Conservation (phyloP, 92 coral and sea anemone species). For the Phenganax subtilis region DNA sequence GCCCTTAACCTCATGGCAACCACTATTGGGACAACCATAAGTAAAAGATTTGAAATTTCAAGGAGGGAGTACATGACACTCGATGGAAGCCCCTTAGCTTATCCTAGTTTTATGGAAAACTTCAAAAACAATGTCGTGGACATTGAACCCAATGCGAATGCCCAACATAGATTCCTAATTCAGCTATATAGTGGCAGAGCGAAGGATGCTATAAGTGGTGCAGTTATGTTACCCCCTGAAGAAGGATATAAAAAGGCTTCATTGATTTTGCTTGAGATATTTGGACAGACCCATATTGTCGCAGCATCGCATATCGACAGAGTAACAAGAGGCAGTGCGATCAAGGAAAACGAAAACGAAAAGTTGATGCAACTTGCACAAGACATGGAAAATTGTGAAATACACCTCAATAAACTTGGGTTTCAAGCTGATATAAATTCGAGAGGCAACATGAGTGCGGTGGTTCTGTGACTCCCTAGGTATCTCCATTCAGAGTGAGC, state of each 20-base stretch:
- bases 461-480: no score
- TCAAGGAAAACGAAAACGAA: slow-evolving; percentile 2
- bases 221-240: slow-evolving; percentile 23
- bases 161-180: slow-evolving; percentile 14
- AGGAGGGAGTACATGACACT: slow-evolving; percentile 27
- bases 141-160: slow-evolving; percentile 9
- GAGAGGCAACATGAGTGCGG: no score
- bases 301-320: slow-evolving; percentile 25
- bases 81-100: background rate
- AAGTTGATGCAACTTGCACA: background rate
- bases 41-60: slow-evolving; percentile 19
- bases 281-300: slow-evolving; percentile 24
- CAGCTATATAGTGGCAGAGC: slow-evolving; percentile 23
- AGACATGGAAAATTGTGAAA: slow-evolving; percentile 7
- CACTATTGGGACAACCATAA: slow-evolving; percentile 26
- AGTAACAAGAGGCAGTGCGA: background rate
- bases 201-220: slow-evolving; percentile 28
- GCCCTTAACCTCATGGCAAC: slow-evolving; percentile 23
- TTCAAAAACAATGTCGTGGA: slow-evolving; percentile 22
- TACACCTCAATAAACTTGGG: background rate
- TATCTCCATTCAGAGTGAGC: no score
- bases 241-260: slow-evolving; percentile 20
- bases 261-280: slow-evolving; percentile 22
- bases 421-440: no score
- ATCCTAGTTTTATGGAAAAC: background rate